Evolutionary conservation across 2,113 vertebrate species (phyloP).

Genomic region (Albula goreensis): DNA sequence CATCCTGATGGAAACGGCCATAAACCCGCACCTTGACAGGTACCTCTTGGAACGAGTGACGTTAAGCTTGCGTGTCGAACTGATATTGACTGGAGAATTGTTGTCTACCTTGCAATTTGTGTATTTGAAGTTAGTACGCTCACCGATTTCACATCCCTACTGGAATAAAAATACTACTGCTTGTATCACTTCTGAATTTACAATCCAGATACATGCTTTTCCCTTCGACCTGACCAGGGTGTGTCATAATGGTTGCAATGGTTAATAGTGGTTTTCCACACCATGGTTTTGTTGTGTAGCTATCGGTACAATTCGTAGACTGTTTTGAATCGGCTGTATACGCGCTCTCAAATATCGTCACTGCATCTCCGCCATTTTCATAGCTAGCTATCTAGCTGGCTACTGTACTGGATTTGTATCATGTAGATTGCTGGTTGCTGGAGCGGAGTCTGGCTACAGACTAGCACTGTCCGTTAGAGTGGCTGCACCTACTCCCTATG

Average conservation of each 20-base stretch:
- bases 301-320: not conserved
- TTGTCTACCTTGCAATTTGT: not conserved
- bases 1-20: slow-evolving; percentile 66
- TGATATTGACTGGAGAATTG: slow-evolving; percentile 14
- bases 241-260: not conserved
- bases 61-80: slow-evolving; percentile 5
- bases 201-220: not conserved
- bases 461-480: not conserved
- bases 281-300: not conserved
- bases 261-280: not conserved
- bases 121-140: slow-evolving; percentile 17
- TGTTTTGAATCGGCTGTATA: slow-evolving; percentile 23
- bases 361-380: slow-evolving; percentile 38
- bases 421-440: not conserved
- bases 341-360: slow-evolving; percentile 23
- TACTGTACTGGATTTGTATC: not conserved
- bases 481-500: not conserved
- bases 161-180: slow-evolving; percentile 9
- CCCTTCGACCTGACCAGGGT: not conserved
- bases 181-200: not conserved
- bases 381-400: not conserved
- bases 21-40: slow-evolving; percentile 71
- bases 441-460: not conserved
- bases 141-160: not conserved
- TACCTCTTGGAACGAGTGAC: slow-evolving; percentile 40